Evolutionary conservation across 2,113 vertebrate genomes (phyloP), one percentile per base, ranked within the genome.

Genomic region (Seriola aureovittata): DNA sequence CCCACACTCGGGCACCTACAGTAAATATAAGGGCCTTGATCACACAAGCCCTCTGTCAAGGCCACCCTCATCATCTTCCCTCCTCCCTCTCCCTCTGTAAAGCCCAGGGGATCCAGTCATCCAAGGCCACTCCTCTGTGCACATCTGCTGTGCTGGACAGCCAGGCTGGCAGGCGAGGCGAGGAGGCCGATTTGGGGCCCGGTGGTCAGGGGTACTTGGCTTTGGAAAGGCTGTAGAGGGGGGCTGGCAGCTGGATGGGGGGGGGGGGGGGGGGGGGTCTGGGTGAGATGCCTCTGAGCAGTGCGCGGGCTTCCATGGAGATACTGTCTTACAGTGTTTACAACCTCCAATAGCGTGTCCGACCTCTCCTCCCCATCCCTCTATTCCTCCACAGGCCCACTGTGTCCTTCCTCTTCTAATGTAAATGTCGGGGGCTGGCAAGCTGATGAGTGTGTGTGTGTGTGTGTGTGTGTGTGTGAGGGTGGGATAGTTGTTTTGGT

Each of bases 281-380:
- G 63, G 86, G 85, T 77, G 86, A 86, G 92, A 96, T 95, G 94
- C 94, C 91, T 92, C 82, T 75, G 90, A 89, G 94, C 80, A 84
- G 84, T 82, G 87, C 76, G 36, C 81, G 23, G 85, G 92, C 93
- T 93, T 94, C 92, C 93, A 96, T 96, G 95, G 94, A 85, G 92
- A 96, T 93, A 93, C 90, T 92, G 94, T 89, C 89, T 92, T 93
- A 92, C 93, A 94, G 91, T 93, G 93, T 95, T 94, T 94, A 94
- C 93, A 94, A 80, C 91, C 89, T 86, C 88, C 86, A 90, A 87
- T 89, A 88, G 87, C 81, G 82, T 85, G 89, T 91, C 87, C 76
- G 29, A 84, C 88, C 91, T 90, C 91, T 88, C 88, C 88, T 88
- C 84, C 85, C 89, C 80, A 72, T 86, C 85, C 85, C 62, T 84